Conservation (phyloP, 2,113 vertebrate genomes). For the Camelus bactrianus region DNA sequence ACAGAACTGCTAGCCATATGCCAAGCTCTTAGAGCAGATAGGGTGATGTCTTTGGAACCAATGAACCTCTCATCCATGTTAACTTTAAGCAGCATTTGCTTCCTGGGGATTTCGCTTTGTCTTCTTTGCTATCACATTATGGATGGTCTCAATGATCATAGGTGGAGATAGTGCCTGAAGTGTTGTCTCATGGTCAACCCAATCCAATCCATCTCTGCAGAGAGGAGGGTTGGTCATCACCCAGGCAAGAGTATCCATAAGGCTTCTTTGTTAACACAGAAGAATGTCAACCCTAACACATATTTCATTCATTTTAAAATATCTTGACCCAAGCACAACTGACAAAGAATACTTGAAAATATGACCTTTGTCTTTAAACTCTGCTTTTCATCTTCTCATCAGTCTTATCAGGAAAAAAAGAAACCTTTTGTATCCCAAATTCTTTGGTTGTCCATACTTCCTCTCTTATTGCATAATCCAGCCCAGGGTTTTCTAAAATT, state of each 20-base stretch:
- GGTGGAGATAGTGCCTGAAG: neutral
- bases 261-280: neutral
- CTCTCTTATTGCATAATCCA: neutral
- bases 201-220: neutral
- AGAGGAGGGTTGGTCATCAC: neutral
- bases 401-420: neutral
- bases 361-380: neutral
- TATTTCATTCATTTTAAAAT: conserved; percentile 1
- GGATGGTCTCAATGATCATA: neutral
- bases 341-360: neutral
- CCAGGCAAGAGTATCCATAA: neutral
- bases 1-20: neutral
- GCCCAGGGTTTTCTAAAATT: neutral
- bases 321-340: neutral
- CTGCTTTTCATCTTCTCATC: neutral
- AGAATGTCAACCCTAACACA: neutral
- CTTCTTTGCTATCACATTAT: neutral
- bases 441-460: neutral
- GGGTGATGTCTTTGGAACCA: neutral
- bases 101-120: neutral
- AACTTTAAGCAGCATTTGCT: neutral
- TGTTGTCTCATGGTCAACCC: neutral
- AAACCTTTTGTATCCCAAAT: neutral
- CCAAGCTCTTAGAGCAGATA: neutral
- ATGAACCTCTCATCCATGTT: neutral